Percentiles rank a stretch among this genome's conserved stretches.
These are phyloP conservation scores for Pachliopta kotzebuea DNA, from an alignment of 2,888 invertebrate species.

Conservation along the genomic window DNA sequence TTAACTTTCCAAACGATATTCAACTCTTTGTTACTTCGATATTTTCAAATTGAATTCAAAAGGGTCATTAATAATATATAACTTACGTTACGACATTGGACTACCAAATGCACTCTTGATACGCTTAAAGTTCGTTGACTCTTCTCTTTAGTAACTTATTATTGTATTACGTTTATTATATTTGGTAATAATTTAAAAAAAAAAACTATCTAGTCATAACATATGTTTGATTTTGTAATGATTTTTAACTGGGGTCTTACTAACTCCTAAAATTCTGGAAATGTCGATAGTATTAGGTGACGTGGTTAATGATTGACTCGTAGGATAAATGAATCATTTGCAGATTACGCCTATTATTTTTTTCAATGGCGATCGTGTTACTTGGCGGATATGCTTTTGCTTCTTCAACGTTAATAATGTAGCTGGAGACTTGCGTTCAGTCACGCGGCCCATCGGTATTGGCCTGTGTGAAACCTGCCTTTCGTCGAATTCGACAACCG, in stretches of 20 bases:
- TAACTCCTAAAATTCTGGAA: neutral
- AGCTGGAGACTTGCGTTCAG: neutral
- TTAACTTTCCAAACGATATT: constrained; percentile 16
- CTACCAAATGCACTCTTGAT: constrained; percentile 16
- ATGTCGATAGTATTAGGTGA: neutral
- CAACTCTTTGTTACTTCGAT: constrained; percentile 20
- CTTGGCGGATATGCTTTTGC: constrained; percentile 11
- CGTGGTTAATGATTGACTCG: neutral
- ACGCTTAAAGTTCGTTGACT: constrained; percentile 33
- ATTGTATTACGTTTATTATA: neutral
- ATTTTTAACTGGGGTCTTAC: neutral
- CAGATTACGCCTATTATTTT: neutral
- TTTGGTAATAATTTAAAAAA: neutral
- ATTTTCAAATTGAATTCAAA: constrained; percentile 14
- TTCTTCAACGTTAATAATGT: constrained; percentile 11
- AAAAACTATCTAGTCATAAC: neutral
- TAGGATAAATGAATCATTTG: constrained; percentile 1
- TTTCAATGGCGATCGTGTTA: constrained; percentile 2
- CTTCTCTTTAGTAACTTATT: constrained; percentile 30
- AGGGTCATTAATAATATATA: constrained; percentile 32
- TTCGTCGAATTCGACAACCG: constrained; percentile 20
- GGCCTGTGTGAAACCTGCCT: constrained; percentile 10
- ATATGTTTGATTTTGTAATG: neutral
- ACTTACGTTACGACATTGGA: constrained; percentile 28
- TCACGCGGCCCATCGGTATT: constrained; percentile 7